A percentile compares a stretch with the other conserved stretches of the same genome.
Conservation (phyloP, 2,797 vertebrate genomes). For the Tachyglossus aculeatus region DNA sequence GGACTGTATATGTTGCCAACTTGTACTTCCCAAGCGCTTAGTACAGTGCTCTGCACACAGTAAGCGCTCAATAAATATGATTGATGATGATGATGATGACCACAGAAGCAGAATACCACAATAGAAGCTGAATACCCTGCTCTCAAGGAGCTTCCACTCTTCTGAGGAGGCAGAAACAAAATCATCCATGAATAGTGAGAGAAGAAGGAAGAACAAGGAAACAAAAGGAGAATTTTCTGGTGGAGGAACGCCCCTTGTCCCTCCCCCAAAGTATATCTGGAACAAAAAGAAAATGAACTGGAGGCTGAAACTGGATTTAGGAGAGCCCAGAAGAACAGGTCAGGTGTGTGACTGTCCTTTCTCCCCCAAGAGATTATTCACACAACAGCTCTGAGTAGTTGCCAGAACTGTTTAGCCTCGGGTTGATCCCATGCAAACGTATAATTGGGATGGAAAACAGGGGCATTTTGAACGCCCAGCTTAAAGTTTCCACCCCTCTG, state of each 20-base stretch:
- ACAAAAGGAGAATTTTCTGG: not conserved
- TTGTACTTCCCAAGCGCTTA: no score
- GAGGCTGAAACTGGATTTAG: constrained; percentile 27
- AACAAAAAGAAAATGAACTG: constrained; percentile 41
- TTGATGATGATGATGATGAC: no score
- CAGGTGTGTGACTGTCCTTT: constrained; percentile 72
- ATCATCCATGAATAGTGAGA: not conserved
- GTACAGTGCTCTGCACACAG: no score
- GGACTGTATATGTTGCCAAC: no score
- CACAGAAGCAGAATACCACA: no score
- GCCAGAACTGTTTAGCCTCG: constrained; percentile 63
- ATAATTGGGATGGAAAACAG: constrained; percentile 38
- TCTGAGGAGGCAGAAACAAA: not conserved
- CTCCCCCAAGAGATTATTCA: constrained; percentile 43
- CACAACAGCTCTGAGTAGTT: constrained; percentile 40
- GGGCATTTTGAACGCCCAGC: not conserved
- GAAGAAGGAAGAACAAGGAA: not conserved
- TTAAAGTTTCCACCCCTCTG: not conserved
- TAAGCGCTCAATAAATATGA: no score
- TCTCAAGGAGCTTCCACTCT: not conserved
- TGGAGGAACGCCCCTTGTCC: no score
- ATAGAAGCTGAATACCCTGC: no score
- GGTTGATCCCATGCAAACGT: constrained; percentile 59
- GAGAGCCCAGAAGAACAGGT: constrained; percentile 76
- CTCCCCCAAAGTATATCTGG: constrained; percentile 2